These are phyloP conservation scores for Brienomyrus longianalis DNA, from an alignment of 2,113 vertebrate genomes.

Conservation along the genomic window DNA sequence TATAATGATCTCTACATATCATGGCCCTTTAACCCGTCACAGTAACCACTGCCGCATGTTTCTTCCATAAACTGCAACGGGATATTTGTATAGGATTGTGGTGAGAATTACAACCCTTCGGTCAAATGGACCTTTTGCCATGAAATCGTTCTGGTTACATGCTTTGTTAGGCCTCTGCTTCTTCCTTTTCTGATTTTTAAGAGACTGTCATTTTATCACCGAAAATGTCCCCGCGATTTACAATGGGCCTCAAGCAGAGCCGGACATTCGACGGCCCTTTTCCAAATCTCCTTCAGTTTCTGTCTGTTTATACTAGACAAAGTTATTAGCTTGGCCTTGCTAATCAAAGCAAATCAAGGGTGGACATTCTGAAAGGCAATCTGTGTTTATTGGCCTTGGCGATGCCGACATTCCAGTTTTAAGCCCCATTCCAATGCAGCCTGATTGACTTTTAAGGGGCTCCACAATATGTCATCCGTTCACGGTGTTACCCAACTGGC, in stretches of 20 bases:
- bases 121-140: constrained; percentile 17
- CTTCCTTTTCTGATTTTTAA: background rate
- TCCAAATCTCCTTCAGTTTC: constrained; percentile 24
- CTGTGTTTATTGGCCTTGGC: constrained; percentile 28
- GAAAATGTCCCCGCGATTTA: background rate
- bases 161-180: background rate
- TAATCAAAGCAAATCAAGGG: constrained; percentile 29
- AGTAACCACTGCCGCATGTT: background rate
- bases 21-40: background rate
- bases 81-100: constrained; percentile 2
- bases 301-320: constrained; percentile 25
- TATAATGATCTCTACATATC: background rate
- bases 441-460: constrained; percentile 24
- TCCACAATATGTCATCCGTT: constrained; percentile 2
- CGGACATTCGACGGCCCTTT: constrained; percentile 16
- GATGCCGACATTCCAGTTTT: constrained; percentile 21
- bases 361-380: constrained; percentile 25
- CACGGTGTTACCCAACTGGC: constrained; percentile 2
- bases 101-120: background rate
- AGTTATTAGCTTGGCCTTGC: constrained; percentile 29
- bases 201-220: background rate
- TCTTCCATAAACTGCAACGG: background rate
- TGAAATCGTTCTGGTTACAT: background rate
- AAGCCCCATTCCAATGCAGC: constrained; percentile 13
- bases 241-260: background rate